Evolutionary conservation across 2,113 vertebrate genomes (phyloP).

Genomic region (Pedionomus torquatus): DNA sequence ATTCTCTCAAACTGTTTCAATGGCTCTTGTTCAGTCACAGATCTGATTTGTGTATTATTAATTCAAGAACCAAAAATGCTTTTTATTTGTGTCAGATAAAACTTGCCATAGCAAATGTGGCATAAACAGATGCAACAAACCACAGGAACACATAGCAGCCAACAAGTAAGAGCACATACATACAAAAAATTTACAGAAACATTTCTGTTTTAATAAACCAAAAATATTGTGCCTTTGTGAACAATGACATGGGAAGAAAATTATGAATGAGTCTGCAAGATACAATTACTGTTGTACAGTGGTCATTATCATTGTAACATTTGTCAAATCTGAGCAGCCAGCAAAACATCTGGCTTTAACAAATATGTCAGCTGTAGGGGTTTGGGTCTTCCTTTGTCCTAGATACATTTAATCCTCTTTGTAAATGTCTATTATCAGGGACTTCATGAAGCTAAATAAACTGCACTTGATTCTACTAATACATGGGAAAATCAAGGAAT

Average conservation of each 20-base stretch:
- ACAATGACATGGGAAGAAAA: neutral
- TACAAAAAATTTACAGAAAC: neutral
- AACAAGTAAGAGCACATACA: constrained; percentile 1
- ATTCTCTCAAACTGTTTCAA: constrained; percentile 32
- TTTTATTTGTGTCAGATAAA: constrained; percentile 65
- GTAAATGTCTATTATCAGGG: constrained; percentile 77
- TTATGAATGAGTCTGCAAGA: constrained; percentile 49
- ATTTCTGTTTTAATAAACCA: neutral
- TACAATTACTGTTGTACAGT: constrained; percentile 75
- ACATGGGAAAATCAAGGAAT: constrained; percentile 30
- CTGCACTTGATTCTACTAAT: constrained; percentile 76
- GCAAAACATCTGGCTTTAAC: constrained; percentile 86
- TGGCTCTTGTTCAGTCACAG: constrained; percentile 51
- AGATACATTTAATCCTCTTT: constrained; percentile 80
- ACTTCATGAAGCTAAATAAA: constrained; percentile 85
- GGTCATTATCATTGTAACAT: constrained; percentile 74
- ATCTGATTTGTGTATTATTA: constrained; percentile 53
- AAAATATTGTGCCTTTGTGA: constrained; percentile 59
- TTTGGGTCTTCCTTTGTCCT: constrained; percentile 78
- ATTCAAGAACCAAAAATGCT: constrained; percentile 64
- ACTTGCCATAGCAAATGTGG: neutral
- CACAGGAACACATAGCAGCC: constrained; percentile 3
- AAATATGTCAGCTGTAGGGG: constrained; percentile 68
- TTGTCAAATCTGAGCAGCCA: constrained; percentile 84
- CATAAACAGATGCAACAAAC: constrained; percentile 53